These are phyloP conservation scores for Thymelicus acteon DNA, from an alignment of 2,888 invertebrate species.

Conservation along the genomic window DNA sequence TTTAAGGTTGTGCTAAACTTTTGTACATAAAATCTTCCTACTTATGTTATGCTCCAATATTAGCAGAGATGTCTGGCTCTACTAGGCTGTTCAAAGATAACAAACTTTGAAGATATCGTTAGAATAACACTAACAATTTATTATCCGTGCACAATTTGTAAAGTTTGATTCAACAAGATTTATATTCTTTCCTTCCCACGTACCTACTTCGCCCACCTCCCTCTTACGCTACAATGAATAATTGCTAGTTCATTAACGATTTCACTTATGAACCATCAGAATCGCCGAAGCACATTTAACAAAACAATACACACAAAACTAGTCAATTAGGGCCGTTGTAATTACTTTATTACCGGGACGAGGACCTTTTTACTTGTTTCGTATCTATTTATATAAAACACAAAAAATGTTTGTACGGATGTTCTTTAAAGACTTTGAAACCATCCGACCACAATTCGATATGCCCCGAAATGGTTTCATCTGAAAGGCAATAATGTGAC, in stretches of 20 bases:
- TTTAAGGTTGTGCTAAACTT: no score
- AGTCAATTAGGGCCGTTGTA: constrained; percentile 20
- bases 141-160: neutral
- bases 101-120: neutral
- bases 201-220: constrained; percentile 30
- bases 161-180: constrained; percentile 26
- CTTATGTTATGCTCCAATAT: no score
- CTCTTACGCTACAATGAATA: constrained; percentile 22
- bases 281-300: constrained; percentile 26
- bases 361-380: no score
- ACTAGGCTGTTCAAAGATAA: neutral
- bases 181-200: constrained; percentile 27
- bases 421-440: no score
- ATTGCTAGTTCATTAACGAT: constrained; percentile 32
- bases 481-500: no score
- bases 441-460: no score
- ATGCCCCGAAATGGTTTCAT: no score
- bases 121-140: neutral
- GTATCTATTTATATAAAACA: no score
- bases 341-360: neutral
- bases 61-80: no score
- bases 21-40: no score
- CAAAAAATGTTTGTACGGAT: no score
- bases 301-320: constrained; percentile 23
- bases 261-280: constrained; percentile 30